phyloP scores from a whole-genome alignment of 2,888 invertebrate genomes.

The Philonicus albiceps region DNA sequence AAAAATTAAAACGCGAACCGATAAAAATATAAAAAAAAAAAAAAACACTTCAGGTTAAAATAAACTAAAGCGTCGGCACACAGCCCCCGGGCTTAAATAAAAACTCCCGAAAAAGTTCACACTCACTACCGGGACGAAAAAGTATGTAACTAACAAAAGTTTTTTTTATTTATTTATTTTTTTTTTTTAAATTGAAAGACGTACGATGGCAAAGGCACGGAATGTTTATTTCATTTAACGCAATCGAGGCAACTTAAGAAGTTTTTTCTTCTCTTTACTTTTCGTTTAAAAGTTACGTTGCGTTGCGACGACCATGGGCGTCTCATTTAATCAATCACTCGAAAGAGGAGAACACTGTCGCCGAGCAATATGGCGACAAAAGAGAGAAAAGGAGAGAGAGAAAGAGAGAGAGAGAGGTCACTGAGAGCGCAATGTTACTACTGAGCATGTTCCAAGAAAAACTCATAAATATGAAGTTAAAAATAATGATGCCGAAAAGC shows the following conservation, averaged over 20 bases:
- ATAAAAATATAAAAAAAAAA: not conserved
- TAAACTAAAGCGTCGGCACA: not conserved
- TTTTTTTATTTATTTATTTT: not conserved
- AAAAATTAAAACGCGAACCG: not conserved
- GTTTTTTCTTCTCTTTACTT: not conserved
- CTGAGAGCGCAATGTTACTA: not conserved
- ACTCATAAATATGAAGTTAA: constrained; percentile 15
- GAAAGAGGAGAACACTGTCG: not conserved
- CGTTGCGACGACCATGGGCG: not conserved
- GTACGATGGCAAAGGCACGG: not conserved
- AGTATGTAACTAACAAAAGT: not conserved
- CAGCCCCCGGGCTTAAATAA: not conserved
- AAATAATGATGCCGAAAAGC: constrained; percentile 11
- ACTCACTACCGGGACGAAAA: not conserved
- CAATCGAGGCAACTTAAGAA: not conserved
- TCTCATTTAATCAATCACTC: constrained; percentile 22
- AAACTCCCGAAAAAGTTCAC: not conserved
- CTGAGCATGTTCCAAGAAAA: constrained; percentile 24
- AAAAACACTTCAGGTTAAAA: not conserved
- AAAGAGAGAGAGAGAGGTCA: too few species aligned
- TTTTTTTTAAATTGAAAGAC: not conserved
- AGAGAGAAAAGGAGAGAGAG: not conserved
- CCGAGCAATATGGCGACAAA: not conserved
- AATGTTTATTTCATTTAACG: not conserved
- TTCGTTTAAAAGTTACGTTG: not conserved